Evolutionary conservation across 2,888 invertebrate species (phyloP), one percentile per base, ranked within the genome.

Genomic region (Oxycera nigricornis): DNA sequence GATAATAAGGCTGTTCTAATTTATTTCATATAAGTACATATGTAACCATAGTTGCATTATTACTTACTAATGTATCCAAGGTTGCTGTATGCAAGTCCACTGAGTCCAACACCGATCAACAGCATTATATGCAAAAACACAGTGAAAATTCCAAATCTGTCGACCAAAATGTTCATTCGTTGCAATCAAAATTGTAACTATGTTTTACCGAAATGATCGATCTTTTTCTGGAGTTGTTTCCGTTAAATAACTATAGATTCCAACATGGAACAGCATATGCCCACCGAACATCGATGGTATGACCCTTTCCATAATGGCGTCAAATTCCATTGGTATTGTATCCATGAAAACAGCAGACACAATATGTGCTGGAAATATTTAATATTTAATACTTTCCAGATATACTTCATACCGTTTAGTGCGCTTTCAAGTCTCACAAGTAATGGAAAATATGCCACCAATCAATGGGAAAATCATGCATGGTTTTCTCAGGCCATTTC

Each of bases 191-290:
- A 3, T 46, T 3, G 46, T 46, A 46, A n/a, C 3, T 17, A n/a
- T n/a, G 50, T 50, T n/a, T 55, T 73, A 82, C 77, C 85, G 80
- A 70, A 85, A 84, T 4, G 84, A 79, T 46, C 85, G 80, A 79
- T 85, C 84, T 61, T 84, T 79, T 73, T 85, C 85, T 0, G 83
- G 82, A 9, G 85, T 85, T 2, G 84, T 81, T 57, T 82, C 81
- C 1, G 84, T 85, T 31, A 85, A 83, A 65, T 85, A 85, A 78
- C 85, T 85, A 62, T 84, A 85, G 6, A 84, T 80, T 14, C 83
- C 85, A 84, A 85, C 85, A n/a, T 84, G 74, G 65, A 83, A 82
- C 72, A 85, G 81, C 30, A 84, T 85, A 3, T 81, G 72, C 7
- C 85, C 85, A 3, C 85, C 85, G 74, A 83, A 83, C 31, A 85